Conservation (phyloP, 2,113 vertebrate species). For the Rissa tridactyla region DNA sequence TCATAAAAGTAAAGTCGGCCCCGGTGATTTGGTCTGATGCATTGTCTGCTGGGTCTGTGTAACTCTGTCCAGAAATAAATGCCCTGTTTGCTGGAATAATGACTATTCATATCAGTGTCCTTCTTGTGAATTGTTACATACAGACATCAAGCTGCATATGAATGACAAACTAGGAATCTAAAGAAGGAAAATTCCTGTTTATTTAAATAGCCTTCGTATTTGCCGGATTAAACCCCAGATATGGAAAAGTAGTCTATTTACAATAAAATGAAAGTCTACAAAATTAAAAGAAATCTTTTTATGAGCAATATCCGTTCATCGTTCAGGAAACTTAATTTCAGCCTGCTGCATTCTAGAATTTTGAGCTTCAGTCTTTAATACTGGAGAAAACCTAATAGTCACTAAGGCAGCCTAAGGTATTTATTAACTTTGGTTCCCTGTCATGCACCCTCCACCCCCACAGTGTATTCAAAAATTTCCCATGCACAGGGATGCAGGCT, state of each 20-base stretch:
- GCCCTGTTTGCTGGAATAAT: neutral
- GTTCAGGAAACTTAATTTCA: neutral
- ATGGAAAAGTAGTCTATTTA: neutral
- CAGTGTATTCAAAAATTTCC: neutral
- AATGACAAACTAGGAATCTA: neutral
- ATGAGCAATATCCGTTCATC: neutral
- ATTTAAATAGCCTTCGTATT: neutral
- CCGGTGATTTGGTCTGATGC: neutral
- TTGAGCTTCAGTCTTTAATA: neutral
- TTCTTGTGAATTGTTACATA: neutral
- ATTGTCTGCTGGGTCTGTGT: neutral
- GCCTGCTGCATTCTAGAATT: neutral
- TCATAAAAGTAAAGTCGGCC: neutral
- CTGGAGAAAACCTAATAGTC: neutral
- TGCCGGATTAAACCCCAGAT: neutral
- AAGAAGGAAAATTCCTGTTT: neutral
- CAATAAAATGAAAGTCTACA: neutral
- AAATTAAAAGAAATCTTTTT: neutral
- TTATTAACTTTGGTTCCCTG: neutral
- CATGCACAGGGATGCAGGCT: neutral
- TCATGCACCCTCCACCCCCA: neutral
- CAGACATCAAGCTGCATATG: neutral
- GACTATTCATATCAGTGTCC: neutral
- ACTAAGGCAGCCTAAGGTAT: neutral
- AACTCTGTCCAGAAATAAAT: neutral